Evolutionary conservation across 2,113 vertebrate genomes (phyloP), one percentile per base, ranked within the genome.

Genomic region (Cyanoderma ruficeps): DNA sequence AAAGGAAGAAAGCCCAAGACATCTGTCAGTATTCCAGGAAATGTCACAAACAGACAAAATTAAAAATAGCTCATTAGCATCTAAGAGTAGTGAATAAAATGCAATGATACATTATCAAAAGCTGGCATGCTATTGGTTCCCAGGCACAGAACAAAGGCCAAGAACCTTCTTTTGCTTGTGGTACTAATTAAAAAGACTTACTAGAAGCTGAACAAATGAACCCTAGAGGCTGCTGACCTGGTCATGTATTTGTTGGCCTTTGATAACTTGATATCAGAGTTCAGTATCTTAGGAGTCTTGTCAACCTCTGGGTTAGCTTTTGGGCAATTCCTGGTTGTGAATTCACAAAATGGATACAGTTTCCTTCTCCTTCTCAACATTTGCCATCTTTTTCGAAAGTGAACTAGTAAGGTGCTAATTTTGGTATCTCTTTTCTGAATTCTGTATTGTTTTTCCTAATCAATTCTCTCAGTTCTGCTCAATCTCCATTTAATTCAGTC

Each of bases 401-500:
- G 55, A 92, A 80, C 90, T 95, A 89, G 23, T 42, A 57, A 90
- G 28, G 20, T 94, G 27, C 79, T 92, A 74, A 88, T 84, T 97
- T 94, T 90, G 30, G 65, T 52, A 46, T 44, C 47, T 74, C 44
- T 87, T 74, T 87, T 65, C 85, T 77, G 77, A 80, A 46, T 91
- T 93, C 90, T 89, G 55, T 78, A 46, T 74, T 89, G 65, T 89
- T 87, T 92, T 69, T 90, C 65, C 77, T 91, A 79, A 88, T 96
- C 89, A 96, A 0, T 95, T 89, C 83, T 90, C 88, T 93, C 76
- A 78, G 80, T 78, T 95, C 65, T 91, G 53, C 90, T 97, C 86
- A 69, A 87, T 93, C 84, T 90, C 72, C 27, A 23, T 97, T 94
- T 97, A 95, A 95, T 97, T 96, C 76, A 87, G 65, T 80, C 89